These are phyloP conservation scores for Cryptotis parvus DNA, from an alignment of 2,113 vertebrate genomes.

Conservation along the genomic window DNA sequence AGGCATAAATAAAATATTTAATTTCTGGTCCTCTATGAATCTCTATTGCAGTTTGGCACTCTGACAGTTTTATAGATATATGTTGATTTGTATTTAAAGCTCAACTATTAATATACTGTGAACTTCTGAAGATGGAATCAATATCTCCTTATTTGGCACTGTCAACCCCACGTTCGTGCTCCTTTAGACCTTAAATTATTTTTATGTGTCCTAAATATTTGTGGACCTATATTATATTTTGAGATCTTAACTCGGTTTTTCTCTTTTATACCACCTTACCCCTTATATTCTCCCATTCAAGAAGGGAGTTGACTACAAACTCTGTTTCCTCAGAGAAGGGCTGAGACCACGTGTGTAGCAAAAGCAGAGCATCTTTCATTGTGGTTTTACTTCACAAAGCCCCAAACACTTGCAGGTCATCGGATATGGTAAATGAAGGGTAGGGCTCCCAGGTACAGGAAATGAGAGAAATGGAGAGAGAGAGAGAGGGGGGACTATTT, in stretches of 20 bases:
- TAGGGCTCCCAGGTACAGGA: background rate
- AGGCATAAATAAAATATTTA: constrained; percentile 10
- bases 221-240: background rate
- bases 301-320: background rate
- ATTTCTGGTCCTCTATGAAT: background rate
- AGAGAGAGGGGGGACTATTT: background rate
- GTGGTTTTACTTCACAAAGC: background rate
- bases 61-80: background rate
- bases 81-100: no score
- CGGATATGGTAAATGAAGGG: background rate
- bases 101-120: background rate
- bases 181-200: constrained; percentile 12
- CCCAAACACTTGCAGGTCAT: background rate
- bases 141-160: no score
- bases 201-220: constrained; percentile 10
- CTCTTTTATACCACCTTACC: background rate
- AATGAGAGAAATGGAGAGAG: background rate
- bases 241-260: background rate
- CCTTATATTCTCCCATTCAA: background rate
- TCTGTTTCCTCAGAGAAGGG: background rate
- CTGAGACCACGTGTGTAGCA: background rate
- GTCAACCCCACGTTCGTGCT: no score
- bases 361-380: background rate
- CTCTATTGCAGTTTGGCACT: background rate
- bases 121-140: background rate